phyloP scores from a whole-genome alignment of 2,113 vertebrate genomes.

The Casuarius casuarius region DNA sequence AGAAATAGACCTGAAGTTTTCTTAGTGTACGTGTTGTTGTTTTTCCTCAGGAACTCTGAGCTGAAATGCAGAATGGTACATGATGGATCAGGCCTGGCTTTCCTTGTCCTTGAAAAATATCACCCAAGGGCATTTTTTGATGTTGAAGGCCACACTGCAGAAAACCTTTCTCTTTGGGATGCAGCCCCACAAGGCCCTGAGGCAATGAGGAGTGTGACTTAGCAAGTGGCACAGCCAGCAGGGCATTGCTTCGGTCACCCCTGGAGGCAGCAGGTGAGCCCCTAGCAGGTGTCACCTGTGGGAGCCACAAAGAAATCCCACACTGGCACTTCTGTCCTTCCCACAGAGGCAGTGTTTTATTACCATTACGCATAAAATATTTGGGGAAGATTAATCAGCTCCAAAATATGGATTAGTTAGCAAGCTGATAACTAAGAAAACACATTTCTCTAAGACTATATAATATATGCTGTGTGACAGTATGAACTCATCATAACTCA shows the following conservation, averaged over 20 bases:
- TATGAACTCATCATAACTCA: background rate
- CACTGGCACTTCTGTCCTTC: background rate
- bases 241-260: background rate
- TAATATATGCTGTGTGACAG: background rate
- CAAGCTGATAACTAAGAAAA: background rate
- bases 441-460: background rate
- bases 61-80: background rate
- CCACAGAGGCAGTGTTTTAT: background rate
- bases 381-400: background rate
- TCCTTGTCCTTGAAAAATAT: background rate
- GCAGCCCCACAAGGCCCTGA: rapidly evolving
- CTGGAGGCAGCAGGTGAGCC: background rate
- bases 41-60: background rate
- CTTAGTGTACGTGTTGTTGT: background rate
- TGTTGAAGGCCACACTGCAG: background rate
- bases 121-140: background rate
- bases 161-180: background rate
- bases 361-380: background rate
- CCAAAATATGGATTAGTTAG: background rate
- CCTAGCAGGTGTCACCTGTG: background rate
- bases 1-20: background rate
- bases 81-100: background rate
- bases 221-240: background rate
- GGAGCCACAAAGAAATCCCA: rapidly evolving
- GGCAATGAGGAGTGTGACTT: background rate